Evolutionary conservation across 1,140 invertebrate species (phyloP).

Genomic region (Trialeurodes vaporariorum): DNA sequence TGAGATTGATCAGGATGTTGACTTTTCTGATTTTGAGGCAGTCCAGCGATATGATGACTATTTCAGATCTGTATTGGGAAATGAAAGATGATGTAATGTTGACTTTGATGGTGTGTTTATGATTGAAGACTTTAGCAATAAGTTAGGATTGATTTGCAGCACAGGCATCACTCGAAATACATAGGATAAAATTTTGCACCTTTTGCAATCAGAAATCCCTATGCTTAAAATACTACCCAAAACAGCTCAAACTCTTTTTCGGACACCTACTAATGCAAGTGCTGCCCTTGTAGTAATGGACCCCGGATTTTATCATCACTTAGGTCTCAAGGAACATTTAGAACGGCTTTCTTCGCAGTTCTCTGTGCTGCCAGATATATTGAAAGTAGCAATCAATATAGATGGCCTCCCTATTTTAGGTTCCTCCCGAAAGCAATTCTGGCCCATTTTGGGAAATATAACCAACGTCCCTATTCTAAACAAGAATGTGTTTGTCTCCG

Average conservation of each 20-base stretch:
- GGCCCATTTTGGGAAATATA: constrained; percentile 26
- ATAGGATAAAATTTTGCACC: neutral
- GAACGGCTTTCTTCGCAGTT: neutral
- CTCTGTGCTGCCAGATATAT: neutral
- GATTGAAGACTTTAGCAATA: neutral
- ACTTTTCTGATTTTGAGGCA: neutral
- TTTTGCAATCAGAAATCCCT: neutral
- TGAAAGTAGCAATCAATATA: constrained; percentile 16
- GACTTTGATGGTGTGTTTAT: neutral
- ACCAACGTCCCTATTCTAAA: constrained; percentile 13
- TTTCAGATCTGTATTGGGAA: neutral
- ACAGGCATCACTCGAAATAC: neutral
- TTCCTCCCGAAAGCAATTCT: constrained; percentile 20
- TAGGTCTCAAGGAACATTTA: neutral
- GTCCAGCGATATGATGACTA: neutral
- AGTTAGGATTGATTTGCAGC: neutral
- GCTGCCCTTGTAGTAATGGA: neutral
- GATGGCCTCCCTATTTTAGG: constrained; percentile 24
- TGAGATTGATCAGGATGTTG: neutral
- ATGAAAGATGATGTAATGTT: neutral
- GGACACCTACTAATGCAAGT: neutral
- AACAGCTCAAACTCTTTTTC: constrained; percentile 7
- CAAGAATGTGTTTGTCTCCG: constrained; percentile 17
- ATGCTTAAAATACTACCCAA: neutral
- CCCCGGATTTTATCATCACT: constrained; percentile 8